Percentiles rank a stretch among this genome's conserved stretches.
phyloP scores from a whole-genome alignment of 2,113 vertebrate species.

The Porphyrio hochstetteri region DNA sequence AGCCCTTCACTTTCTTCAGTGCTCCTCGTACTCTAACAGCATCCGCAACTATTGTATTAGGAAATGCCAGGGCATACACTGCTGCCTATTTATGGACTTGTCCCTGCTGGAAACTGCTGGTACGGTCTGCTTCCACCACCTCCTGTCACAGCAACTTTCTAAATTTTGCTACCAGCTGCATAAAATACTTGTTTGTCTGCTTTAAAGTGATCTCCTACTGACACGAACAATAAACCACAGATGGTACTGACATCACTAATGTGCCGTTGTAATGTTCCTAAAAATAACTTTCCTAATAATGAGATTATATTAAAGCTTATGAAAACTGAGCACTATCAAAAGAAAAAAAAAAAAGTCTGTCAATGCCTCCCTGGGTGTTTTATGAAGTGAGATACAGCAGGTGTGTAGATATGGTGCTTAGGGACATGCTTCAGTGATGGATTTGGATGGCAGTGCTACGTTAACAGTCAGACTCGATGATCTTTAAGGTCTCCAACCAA shows the following conservation, averaged over 20 bases:
- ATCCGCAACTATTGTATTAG: background rate
- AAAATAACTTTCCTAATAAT: background rate
- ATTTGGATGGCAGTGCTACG: too few species aligned
- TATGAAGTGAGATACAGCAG: background rate
- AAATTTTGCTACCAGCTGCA: background rate
- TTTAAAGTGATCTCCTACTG: background rate
- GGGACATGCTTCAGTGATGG: too few species aligned
- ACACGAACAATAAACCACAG: background rate
- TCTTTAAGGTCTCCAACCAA: too few species aligned
- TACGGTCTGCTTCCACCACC: background rate
- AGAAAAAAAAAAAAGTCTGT: background rate
- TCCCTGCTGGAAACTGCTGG: background rate
- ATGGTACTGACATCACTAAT: background rate
- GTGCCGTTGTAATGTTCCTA: accelerated
- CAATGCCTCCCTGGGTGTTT: background rate
- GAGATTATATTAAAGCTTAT: background rate
- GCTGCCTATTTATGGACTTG: background rate
- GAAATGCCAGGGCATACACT: background rate
- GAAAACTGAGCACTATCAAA: background rate
- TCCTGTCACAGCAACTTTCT: background rate
- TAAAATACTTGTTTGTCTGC: background rate
- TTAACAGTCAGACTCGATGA: too few species aligned
- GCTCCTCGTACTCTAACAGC: background rate
- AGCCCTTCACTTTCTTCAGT: background rate
- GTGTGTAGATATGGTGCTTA: too few species aligned